phyloP scores from a whole-genome alignment of 2,797 vertebrate genomes.

The Pelodytes ibericus region DNA sequence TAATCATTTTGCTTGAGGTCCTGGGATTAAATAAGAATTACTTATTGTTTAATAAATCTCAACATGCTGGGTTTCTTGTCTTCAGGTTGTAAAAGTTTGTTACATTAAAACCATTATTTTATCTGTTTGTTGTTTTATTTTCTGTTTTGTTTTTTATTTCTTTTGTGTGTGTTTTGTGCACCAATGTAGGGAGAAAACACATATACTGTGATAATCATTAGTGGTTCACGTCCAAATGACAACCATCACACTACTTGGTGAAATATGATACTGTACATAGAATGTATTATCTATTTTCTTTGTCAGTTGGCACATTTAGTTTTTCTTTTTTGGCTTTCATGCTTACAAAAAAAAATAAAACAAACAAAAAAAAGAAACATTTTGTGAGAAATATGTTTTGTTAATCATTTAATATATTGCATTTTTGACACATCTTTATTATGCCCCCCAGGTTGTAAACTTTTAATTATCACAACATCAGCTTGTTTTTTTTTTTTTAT shows the following conservation, averaged over 20 bases:
- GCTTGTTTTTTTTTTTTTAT: too few species aligned
- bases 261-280: conserved; percentile 55
- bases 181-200: conserved; percentile 82
- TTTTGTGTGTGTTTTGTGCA: conserved; percentile 82
- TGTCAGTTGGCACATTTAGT: conserved; percentile 58
- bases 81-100: conserved; percentile 65
- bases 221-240: conserved; percentile 80
- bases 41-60: conserved; percentile 34
- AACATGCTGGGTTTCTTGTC: conserved; percentile 11
- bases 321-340: conserved; percentile 58
- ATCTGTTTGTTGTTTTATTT: conserved; percentile 62
- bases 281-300: conserved; percentile 60
- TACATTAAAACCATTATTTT: conserved; percentile 70
- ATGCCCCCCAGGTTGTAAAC: too few species aligned
- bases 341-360: conserved; percentile 65
- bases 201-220: conserved; percentile 91
- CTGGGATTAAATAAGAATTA: conserved; percentile 2
- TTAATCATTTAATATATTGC: neutral
- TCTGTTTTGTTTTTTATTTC: too few species aligned
- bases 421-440: neutral
- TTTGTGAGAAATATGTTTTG: conserved; percentile 54
- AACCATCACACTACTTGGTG: conserved; percentile 44
- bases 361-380: conserved; percentile 34
- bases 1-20: conserved; percentile 17
- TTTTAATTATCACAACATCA: too few species aligned